Percentiles rank a stretch among this genome's conserved stretches.
These are phyloP conservation scores for Brachyptera putata DNA, from an alignment of 2,888 invertebrate genomes.

Conservation along the genomic window DNA sequence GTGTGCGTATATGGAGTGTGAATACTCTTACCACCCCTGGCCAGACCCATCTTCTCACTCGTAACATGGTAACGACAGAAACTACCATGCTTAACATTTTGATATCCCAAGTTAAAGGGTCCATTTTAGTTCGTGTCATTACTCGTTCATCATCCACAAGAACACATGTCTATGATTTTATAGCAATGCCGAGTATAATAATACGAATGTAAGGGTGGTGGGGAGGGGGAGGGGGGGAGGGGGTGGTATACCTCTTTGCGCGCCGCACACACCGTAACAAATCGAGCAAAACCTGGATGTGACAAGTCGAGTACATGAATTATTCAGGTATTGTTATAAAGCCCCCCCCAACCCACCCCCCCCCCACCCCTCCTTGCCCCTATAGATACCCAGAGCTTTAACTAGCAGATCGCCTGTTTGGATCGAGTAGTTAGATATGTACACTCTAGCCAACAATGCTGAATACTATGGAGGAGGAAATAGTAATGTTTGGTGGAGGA, in stretches of 20 bases:
- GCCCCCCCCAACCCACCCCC: not conserved
- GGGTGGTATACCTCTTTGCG: too few species aligned
- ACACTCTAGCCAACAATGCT: too few species aligned
- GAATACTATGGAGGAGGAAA: too few species aligned
- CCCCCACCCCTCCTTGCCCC: not conserved
- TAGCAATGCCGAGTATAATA: conserved; percentile 16
- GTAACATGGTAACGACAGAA: conserved; percentile 10
- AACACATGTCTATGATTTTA: conserved; percentile 34
- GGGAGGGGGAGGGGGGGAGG: not conserved
- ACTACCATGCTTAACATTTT: conserved; percentile 22
- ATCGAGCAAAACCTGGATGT: conserved; percentile 34
- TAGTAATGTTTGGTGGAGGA: too few species aligned
- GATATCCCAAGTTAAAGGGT: conserved; percentile 21
- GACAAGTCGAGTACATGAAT: conserved; percentile 33
- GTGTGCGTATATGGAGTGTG: too few species aligned
- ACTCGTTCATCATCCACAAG: conserved; percentile 26
- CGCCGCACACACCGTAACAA: too few species aligned
- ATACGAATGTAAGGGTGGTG: not conserved
- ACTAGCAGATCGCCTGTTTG: too few species aligned
- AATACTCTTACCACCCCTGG: not conserved
- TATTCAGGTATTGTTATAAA: conserved; percentile 32
- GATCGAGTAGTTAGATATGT: too few species aligned
- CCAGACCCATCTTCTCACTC: not conserved
- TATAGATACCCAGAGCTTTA: conserved; percentile 1
- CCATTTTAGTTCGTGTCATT: conserved; percentile 15